Base-by-base conservation (phyloP, 2,113 vertebrate species). In the Chionodraco myersi region DNA sequence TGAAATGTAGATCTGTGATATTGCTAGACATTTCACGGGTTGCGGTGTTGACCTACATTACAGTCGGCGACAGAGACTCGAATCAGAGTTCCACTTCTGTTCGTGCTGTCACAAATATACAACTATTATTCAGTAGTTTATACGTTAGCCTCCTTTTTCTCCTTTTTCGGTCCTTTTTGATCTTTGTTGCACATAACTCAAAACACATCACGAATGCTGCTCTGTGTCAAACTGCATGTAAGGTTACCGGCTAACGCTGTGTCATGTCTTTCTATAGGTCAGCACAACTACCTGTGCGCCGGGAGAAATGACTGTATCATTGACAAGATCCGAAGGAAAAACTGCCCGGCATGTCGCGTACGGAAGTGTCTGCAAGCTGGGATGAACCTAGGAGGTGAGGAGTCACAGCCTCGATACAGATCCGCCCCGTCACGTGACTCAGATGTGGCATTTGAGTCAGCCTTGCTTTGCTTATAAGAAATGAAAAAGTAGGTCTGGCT, bases 221-320 rank as follows among this genome's bases (percentile, higher is more conserved):
- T 71, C 34, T n/a, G 9, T 54, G 54, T 73, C 62, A 68, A 57
- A 52, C 54, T 60, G 60, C 74, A 45, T n/a, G n/a, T 11, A 8
- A 16, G 10, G 3, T 11, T 79, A 48, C 21, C 65, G 21, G 21
- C 21, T 84, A 72, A 82, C 21, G 3, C 53, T 18, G 34, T 67
- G 26, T 68, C 48, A 59, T 79, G n/a, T 91, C 56, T 73, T 41
- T 62, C 34, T 71, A 5, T 90, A 99, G 98, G 98, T 90, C 98
- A 99, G 94, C 98, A 99, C 95, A 99, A 99, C 94, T 99, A 99
- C 94, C 96, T 99, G 90, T 99, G 98, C 87, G 98, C 98, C 15
- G 98, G 98, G 78, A 96, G 98, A 89, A 99, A 99, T 36, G 98
- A 99, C 92, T 99, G 98, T 83, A 99, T 99, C 93, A 99, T 99